phyloP scores from a whole-genome alignment of 2,797 vertebrate species.

The Hoplostethus mediterraneus region DNA sequence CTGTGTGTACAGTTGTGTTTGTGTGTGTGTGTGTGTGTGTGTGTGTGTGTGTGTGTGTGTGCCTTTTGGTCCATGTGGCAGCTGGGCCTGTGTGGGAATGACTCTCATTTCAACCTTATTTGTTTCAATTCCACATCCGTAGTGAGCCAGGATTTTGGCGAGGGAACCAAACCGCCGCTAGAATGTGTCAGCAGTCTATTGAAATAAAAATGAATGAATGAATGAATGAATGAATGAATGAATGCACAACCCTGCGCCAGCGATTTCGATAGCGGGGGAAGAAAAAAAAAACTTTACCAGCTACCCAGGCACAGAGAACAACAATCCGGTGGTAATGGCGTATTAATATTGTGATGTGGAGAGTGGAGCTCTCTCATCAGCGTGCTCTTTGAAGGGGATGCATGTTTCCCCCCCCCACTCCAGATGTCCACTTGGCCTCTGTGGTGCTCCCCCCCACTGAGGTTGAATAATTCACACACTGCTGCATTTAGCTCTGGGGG shows the following conservation, averaged over 20 bases:
- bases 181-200: slow-evolving; percentile 24
- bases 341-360: slow-evolving; percentile 49
- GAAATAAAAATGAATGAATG: no score
- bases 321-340: slow-evolving; percentile 42
- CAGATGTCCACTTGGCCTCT: slow-evolving; percentile 62
- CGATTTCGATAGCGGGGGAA: slow-evolving; percentile 15
- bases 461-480: slow-evolving; percentile 69
- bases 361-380: slow-evolving; percentile 51
- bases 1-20: slow-evolving; percentile 5
- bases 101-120: slow-evolving; percentile 30
- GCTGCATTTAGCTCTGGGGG: slow-evolving; percentile 39
- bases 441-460: slow-evolving; percentile 36
- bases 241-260: slow-evolving; percentile 7
- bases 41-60: no score
- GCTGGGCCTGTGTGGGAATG: no score
- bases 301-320: slow-evolving; percentile 34
- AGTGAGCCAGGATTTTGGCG: slow-evolving; percentile 1
- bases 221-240: slow-evolving; percentile 30
- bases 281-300: slow-evolving; percentile 11
- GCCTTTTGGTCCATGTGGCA: no score
- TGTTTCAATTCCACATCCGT: slow-evolving; percentile 24
- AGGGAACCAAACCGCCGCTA: slow-evolving; percentile 27
- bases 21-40: no score
- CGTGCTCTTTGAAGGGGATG: slow-evolving; percentile 28
- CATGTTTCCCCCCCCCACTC: slow-evolving; percentile 31